Base-by-base conservation (phyloP, 2,113 vertebrate species). In the Polypterus senegalus region DNA sequence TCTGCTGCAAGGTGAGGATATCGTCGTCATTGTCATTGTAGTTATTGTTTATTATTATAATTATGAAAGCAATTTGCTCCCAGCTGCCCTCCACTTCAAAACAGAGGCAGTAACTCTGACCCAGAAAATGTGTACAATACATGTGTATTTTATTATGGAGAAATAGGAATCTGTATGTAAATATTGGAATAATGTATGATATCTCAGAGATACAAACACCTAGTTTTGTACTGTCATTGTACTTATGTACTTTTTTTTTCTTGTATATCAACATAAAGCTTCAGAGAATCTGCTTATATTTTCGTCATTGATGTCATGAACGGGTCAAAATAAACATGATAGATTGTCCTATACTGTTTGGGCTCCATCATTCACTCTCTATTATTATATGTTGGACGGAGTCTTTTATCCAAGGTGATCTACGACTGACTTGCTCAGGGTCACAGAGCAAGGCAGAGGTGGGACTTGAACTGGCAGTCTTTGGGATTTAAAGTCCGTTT, bases 201-300 rank as follows among this genome's bases (percentile, higher is more conserved):
- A 59, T 70, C 45, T 64, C 54, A 52, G 61, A 65, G 27, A 56
- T 11, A 58, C 67, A 51, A 68, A 11, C 54, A 11, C 69, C 76
- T 69, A 71, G 73, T 77, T 80, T 76, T 70, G 62, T 77, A 71
- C 65, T 63, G 69, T 70, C 63, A 52, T 54, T 67, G 62, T 57
- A 58, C 60, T 74, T 56, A 55, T 58, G 62, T 65, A 72, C 69
- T 64, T 65, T 46, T 62, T 54, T 70, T 69, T 9, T 69, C 74
- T 75, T 78, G 75, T 74, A 79, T 76, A 78, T 79, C 74, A 64
- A 71, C 72, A 63, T 64, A 58, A 68, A 67, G 69, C 61, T 72
- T 68, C 65, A 76, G 64, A 71, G 69, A 69, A 71, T 77, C 65
- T 66, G 55, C 73, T 71, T 71, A 64, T 76, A 62, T 64, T 80